Evolutionary conservation across 1,140 invertebrate genomes (phyloP).

Genomic region (Grapholita molesta): DNA sequence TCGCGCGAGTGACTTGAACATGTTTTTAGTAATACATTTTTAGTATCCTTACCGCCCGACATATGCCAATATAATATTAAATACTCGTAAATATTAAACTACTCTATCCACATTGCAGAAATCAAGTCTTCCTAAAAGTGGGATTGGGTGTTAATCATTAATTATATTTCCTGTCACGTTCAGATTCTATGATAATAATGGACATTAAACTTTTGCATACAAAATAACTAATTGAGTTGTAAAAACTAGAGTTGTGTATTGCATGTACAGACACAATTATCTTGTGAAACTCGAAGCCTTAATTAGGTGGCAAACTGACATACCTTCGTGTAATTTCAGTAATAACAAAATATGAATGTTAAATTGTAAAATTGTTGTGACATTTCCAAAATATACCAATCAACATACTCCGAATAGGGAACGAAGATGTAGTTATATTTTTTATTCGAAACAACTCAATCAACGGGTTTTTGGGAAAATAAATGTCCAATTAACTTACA

Average conservation of each 20-base stretch:
- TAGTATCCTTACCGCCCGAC: too few relatives aligned
- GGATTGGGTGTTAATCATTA: too few relatives aligned
- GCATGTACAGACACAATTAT: background rate
- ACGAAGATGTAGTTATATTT: background rate
- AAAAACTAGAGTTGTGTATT: background rate
- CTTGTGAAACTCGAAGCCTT: background rate
- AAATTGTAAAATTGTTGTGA: background rate
- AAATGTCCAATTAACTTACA: background rate
- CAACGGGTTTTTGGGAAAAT: background rate
- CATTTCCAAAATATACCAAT: slow-evolving; percentile 1
- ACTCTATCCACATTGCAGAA: too few relatives aligned
- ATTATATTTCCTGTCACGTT: too few relatives aligned
- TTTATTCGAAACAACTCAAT: background rate
- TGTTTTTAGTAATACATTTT: too few relatives aligned
- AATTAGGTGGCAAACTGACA: background rate
- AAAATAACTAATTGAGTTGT: background rate
- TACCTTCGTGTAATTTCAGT: background rate
- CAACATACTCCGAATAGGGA: slow-evolving; percentile 2
- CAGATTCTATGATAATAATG: background rate
- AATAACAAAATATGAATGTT: background rate
- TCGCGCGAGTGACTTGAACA: too few relatives aligned
- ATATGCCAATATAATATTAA: too few relatives aligned
- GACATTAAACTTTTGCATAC: background rate
- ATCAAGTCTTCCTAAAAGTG: too few relatives aligned
- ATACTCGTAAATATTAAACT: too few relatives aligned